Base-by-base conservation (phyloP, 2,113 vertebrate genomes). In the Chelonoidis abingdonii region DNA sequence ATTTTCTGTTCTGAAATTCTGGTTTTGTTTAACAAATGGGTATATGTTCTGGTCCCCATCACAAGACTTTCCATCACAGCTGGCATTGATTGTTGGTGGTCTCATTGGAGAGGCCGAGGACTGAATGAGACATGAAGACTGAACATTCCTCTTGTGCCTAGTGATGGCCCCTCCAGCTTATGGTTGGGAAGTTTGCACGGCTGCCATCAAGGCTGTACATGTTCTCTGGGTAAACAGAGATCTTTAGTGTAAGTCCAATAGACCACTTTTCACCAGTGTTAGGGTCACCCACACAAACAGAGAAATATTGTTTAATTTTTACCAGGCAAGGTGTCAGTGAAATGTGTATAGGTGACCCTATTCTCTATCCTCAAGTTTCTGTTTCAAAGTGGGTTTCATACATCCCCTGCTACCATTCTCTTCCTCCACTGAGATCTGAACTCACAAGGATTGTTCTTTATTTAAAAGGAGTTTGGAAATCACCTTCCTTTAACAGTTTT, bases 11-110 rank as follows among this genome's bases (percentile, higher is more conserved):
- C 19, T 72, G 88, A 65, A 87, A 78, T 94, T 80, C 65, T 83
- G 75, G 89, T 84, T 96, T 72, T 72, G 65, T n/a, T 72, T 84
- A 53, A 84, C 81, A 94, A 80, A 76, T 79, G 76, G 76, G 56
- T 56, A 29, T 93, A 24, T 41, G 1, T 38, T 38, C 21, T 38
- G 22, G 65, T 69, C 9, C 65, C n/a, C 65, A 47, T 12, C 24
- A 79, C 81, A 94, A 82, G 91, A 89, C 75, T 84, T 86, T 89
- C 81, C 47, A 89, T 56, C 94, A 91, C 41, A 80, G 80, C 79
- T 44, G 88, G 62, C 83, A 92, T 65, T 86, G 49, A 52, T 93
- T 72, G 91, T 89, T 84, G 93, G 78, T 80, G 92, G 57, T 47
- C 49, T 25, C 81, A 80, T 21, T 72, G 65, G n/a, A 38, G 65